Base-by-base conservation (phyloP, 1,140 invertebrate genomes). In the Saccostrea echinata region DNA sequence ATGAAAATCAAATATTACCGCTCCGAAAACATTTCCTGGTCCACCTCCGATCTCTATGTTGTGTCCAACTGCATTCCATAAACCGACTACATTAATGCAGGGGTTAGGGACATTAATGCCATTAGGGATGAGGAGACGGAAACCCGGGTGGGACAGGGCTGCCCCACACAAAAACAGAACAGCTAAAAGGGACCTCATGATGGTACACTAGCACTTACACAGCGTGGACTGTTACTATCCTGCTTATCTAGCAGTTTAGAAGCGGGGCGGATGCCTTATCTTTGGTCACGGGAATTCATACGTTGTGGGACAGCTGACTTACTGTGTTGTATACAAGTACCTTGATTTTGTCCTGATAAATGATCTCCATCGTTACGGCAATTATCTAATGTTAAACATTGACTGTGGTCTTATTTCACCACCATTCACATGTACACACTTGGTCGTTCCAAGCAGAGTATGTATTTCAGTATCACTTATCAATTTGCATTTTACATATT, bases 51-150 rank as follows among this genome's bases (percentile, higher is more conserved):
- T 51, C 9, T 71, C 21, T 51, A 83, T 51, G 33, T 87, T 84
- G 53, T 84, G 64, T 81, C 71, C 84, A 80, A 86, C 86, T 21
- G 53, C 86, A 30, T 87, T 82, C 86, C 86, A 87, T 11, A 61
- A 1, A 11, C 86, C 86, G 24, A 64, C 61, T 8, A 57, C 76
- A 12, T 82, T 82, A 1, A 33, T 35, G 51, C 86, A 87, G 8
- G 86, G 86, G 57, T 87, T 87, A 43, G 86, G 86, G 18, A 87
- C 86, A 81, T 83, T 83, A 0, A 61, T 61, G 16, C 86, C 86
- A 33, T 87, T 87, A 18, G 86, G 86, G n/a, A 87, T 87, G 1
- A 57, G 16, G 18, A 61, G 43, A 4, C 86, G 76, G 53, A 55
- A 87, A 8, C 76, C 55, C 11, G 86, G 18, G 27, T 82, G 81